phyloP scores from a whole-genome alignment of 2,888 invertebrate species.

The Mimachlamys varia region DNA sequence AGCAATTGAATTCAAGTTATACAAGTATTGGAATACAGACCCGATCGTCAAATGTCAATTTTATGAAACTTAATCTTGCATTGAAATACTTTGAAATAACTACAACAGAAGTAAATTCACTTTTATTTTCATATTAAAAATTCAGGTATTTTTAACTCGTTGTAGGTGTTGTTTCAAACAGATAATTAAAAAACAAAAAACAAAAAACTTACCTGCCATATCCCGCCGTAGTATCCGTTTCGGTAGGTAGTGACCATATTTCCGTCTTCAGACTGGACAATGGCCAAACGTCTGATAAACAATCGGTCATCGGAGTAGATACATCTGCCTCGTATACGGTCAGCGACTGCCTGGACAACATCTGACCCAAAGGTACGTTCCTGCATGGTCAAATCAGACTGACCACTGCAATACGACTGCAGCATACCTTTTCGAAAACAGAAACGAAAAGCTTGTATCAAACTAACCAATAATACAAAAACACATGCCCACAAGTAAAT shows the following conservation, averaged over 20 bases:
- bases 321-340: slow-evolving; percentile 53
- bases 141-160: too few relatives aligned
- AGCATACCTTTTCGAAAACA: not conserved
- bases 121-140: too few relatives aligned
- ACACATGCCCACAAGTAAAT: too few relatives aligned
- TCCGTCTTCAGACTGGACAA: slow-evolving; percentile 56
- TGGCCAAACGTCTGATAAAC: slow-evolving; percentile 59
- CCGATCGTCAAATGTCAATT: too few relatives aligned
- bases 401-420: slow-evolving; percentile 1
- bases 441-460: not conserved
- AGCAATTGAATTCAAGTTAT: too few relatives aligned
- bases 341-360: slow-evolving; percentile 56
- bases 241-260: slow-evolving; percentile 43
- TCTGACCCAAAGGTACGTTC: slow-evolving; percentile 47
- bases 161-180: too few relatives aligned
- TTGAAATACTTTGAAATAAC: too few relatives aligned
- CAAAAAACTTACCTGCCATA: slow-evolving; percentile 46
- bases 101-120: too few relatives aligned
- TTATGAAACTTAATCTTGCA: too few relatives aligned
- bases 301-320: slow-evolving; percentile 55
- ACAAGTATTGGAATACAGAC: too few relatives aligned
- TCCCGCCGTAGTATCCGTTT: slow-evolving; percentile 46
- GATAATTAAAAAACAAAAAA: too few relatives aligned
- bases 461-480: not conserved
- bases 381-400: slow-evolving; percentile 49